Percentiles rank a stretch among this genome's conserved stretches.
Conservation (phyloP, 2,888 invertebrate species). For the Sicus ferrugineus region DNA sequence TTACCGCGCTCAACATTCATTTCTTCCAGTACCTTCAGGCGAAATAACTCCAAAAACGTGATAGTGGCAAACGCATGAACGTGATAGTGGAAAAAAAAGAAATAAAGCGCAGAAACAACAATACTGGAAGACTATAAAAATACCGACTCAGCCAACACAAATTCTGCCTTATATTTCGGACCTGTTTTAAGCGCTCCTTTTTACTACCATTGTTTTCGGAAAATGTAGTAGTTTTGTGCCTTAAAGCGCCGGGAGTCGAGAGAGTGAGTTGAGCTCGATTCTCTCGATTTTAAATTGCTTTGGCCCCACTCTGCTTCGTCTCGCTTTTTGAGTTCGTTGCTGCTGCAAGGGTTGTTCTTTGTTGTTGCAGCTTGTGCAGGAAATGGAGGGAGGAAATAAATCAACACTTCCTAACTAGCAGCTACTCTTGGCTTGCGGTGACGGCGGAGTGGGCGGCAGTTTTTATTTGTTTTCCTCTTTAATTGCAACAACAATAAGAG, state of each 20-base stretch:
- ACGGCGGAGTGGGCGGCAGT: not conserved
- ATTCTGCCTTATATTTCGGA: conserved; percentile 35
- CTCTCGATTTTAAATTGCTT: conserved; percentile 23
- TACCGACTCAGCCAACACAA: conserved; percentile 37
- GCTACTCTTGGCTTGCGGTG: conserved; percentile 18
- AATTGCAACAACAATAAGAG: conserved; percentile 37
- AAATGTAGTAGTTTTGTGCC: conserved; percentile 24
- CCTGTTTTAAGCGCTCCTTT: conserved; percentile 1
- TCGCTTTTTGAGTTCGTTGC: conserved; percentile 2
- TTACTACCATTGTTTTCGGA: not conserved
- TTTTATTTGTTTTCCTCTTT: not conserved
- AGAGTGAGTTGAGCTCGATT: conserved; percentile 16
- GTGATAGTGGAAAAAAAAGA: too few relatives aligned
- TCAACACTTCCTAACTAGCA: conserved; percentile 23
- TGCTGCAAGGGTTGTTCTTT: not conserved
- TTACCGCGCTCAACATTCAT: conserved; percentile 27
- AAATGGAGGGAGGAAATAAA: conserved; percentile 20
- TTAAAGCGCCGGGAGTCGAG: conserved; percentile 7
- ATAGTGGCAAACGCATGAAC: too few relatives aligned
- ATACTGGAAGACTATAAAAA: conserved; percentile 32
- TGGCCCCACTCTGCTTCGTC: conserved; percentile 12
- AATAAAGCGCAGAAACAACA: conserved; percentile 33
- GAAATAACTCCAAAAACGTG: not conserved
- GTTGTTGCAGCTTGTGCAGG: not conserved
- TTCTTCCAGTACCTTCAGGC: conserved; percentile 20